Evolutionary conservation across 2,888 invertebrate genomes (phyloP).

Genomic region (Nomada ferruginata): DNA sequence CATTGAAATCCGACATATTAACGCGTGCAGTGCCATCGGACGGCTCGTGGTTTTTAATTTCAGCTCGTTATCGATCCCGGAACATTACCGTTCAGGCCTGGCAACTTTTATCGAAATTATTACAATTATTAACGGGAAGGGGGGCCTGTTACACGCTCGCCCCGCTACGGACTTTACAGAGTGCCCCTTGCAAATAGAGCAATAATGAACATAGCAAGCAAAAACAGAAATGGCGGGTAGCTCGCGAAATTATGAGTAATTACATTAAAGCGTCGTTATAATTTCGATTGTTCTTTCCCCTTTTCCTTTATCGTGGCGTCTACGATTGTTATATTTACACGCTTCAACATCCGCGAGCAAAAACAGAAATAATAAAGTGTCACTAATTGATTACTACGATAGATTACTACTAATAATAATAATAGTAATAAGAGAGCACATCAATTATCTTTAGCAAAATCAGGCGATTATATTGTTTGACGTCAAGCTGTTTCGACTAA

Average conservation of each 20-base stretch:
- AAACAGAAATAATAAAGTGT: too few species aligned
- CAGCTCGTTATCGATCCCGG: conserved; percentile 25
- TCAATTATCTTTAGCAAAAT: too few species aligned
- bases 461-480: neutral
- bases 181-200: conserved; percentile 15
- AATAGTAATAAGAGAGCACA: neutral
- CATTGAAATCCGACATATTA: conserved; percentile 35
- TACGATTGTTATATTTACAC: neutral
- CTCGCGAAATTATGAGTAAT: conserved; percentile 17
- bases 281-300: conserved; percentile 1
- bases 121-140: conserved; percentile 28
- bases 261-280: conserved; percentile 9
- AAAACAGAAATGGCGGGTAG: neutral
- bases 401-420: neutral
- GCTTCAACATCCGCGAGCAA: too few species aligned
- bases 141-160: neutral
- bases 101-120: conserved; percentile 32
- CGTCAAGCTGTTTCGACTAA: neutral
- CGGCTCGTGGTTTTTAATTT: conserved; percentile 36
- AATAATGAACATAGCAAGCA: conserved; percentile 34
- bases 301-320: too few species aligned
- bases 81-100: neutral
- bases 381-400: too few species aligned
- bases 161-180: neutral
- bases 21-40: conserved; percentile 15